A percentile compares a stretch with the other conserved stretches of the same genome.
These are phyloP conservation scores for Scleropages formosus DNA, from an alignment of 2,797 vertebrate genomes.

Conservation along the genomic window DNA sequence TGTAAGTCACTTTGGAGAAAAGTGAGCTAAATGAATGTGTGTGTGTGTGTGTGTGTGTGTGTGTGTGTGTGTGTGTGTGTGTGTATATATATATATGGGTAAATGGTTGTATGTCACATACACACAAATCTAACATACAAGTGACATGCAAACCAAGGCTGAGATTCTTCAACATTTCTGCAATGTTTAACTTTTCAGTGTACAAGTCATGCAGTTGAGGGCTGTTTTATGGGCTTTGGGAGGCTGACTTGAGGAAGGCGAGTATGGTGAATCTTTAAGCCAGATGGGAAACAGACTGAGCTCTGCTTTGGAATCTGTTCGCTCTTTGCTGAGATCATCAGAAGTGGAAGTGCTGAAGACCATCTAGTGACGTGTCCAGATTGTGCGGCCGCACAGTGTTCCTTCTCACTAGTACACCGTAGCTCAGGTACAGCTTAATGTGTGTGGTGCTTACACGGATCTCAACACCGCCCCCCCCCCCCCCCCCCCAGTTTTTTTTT, in stretches of 20 bases:
- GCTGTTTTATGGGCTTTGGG: conserved; percentile 53
- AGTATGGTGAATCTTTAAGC: conserved; percentile 66
- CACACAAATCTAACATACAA: too few species aligned
- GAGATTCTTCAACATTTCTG: conserved; percentile 23
- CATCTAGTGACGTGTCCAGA: conserved; percentile 7
- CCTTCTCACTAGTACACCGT: not conserved
- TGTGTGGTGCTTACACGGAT: not conserved
- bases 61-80: too few species aligned
- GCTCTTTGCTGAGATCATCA: conserved; percentile 45
- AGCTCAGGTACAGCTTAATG: not conserved
- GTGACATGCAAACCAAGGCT: not conserved
- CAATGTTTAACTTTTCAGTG: conserved; percentile 54
- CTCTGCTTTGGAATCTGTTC: conserved; percentile 44
- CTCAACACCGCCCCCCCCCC: too few species aligned
- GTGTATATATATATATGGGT: not conserved
- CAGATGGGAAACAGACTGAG: conserved; percentile 31
- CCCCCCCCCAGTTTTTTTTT: too few species aligned
- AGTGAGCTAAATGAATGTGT: too few species aligned
- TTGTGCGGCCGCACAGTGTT: not conserved
- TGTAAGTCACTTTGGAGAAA: too few species aligned
- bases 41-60: too few species aligned
- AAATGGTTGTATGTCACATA: too few species aligned
- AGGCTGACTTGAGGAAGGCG: conserved; percentile 53
- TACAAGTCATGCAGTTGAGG: conserved; percentile 39
- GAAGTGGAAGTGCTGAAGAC: conserved; percentile 28